phyloP scores from a whole-genome alignment of 2,888 invertebrate genomes.

The Caradrina kadenii region DNA sequence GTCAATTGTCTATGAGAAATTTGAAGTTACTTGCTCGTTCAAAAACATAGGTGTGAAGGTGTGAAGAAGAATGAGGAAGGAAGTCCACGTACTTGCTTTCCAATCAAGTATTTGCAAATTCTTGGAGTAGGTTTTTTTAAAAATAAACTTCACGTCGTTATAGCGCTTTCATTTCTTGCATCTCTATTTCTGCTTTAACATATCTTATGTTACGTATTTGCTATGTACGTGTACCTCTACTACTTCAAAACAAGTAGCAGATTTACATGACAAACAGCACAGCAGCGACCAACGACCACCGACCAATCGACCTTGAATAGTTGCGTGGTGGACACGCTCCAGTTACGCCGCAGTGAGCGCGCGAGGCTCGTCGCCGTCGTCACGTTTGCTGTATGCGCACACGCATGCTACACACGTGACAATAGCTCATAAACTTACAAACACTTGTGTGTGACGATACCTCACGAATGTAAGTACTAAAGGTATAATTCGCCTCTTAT shows the following conservation, averaged over 20 bases:
- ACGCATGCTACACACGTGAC: constrained; percentile 72
- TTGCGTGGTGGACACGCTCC: constrained; percentile 75
- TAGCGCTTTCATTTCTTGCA: background rate
- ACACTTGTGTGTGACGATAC: constrained; percentile 7
- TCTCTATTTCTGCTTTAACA: background rate
- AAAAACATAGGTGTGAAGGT: too few relatives aligned
- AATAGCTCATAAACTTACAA: constrained; percentile 53
- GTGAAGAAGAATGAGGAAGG: too few relatives aligned
- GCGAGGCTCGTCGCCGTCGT: constrained; percentile 67
- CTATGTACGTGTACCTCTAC: background rate
- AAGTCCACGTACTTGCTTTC: too few relatives aligned
- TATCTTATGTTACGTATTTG: too few relatives aligned
- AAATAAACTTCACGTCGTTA: too few relatives aligned
- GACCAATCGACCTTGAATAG: constrained; percentile 72
- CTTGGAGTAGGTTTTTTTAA: too few relatives aligned
- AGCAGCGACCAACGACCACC: background rate
- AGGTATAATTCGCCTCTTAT: background rate
- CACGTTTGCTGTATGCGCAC: constrained; percentile 71
- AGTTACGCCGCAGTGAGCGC: constrained; percentile 68
- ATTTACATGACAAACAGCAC: constrained; percentile 11
- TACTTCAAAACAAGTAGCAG: constrained; percentile 1
- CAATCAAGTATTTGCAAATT: too few relatives aligned
- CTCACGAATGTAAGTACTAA: background rate
- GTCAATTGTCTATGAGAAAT: too few relatives aligned
- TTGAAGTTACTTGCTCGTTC: too few relatives aligned